These are phyloP conservation scores for Plecturocebus donacophilus DNA, from an alignment of 2,113 vertebrate genomes.

Conservation along the genomic window DNA sequence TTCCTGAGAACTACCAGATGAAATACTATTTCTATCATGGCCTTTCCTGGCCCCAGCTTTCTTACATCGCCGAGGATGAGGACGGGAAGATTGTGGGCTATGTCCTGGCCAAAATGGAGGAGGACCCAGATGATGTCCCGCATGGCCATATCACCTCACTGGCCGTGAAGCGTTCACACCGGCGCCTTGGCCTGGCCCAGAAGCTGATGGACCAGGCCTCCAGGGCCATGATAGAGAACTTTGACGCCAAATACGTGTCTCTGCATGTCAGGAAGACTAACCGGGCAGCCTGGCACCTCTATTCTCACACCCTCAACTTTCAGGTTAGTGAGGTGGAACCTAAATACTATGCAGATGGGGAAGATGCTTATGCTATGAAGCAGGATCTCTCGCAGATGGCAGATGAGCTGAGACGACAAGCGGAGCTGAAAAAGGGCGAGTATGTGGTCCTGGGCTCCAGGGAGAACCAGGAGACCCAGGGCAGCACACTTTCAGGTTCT, in stretches of 20 bases:
- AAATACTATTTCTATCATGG: constrained; percentile 94
- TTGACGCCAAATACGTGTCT: constrained; percentile 94
- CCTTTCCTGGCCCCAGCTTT: constrained; percentile 93
- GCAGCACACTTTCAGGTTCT: not conserved
- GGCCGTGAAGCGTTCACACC: constrained; percentile 94
- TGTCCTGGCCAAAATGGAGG: constrained; percentile 90
- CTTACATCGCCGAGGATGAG: constrained; percentile 93
- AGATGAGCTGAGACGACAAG: not conserved
- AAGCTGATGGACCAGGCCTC: constrained; percentile 96
- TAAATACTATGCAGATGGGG: constrained; percentile 67
- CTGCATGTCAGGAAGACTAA: constrained; percentile 95
- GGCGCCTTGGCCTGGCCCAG: constrained; percentile 93
- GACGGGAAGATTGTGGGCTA: constrained; percentile 92
- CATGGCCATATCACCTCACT: constrained; percentile 94
- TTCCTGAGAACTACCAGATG: constrained; percentile 95
- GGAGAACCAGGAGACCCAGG: constrained; percentile 51
- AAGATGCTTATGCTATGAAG: constrained; percentile 67
- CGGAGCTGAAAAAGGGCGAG: constrained; percentile 71
- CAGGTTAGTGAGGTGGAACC: constrained; percentile 81
- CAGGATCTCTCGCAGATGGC: constrained; percentile 58
- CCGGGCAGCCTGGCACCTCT: constrained; percentile 92
- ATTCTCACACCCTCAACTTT: constrained; percentile 94
- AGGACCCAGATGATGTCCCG: constrained; percentile 89
- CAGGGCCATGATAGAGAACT: constrained; percentile 95
- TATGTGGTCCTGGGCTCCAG: not conserved